Conservation (phyloP, 2,888 invertebrate genomes). For the Eudasyphora cyanicolor region DNA sequence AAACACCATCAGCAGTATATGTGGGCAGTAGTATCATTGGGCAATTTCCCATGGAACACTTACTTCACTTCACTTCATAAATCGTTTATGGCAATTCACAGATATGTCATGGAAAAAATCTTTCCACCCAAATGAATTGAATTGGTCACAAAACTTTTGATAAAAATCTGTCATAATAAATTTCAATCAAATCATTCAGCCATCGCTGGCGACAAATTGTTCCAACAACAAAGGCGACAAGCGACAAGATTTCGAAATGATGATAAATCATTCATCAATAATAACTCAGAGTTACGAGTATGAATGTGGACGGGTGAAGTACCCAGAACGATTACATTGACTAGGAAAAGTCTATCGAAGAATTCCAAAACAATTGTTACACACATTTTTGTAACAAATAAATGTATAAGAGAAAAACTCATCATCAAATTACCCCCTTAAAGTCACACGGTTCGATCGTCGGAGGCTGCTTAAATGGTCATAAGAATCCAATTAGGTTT, state of each 20-base stretch:
- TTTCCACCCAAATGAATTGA: background rate
- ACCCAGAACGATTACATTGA: too few species aligned
- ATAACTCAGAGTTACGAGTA: background rate
- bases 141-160: constrained; percentile 36
- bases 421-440: constrained; percentile 5
- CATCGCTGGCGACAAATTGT: constrained; percentile 60
- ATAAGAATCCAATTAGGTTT: constrained; percentile 48
- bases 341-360: too few species aligned
- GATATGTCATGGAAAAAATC: background rate
- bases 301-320: too few species aligned
- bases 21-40: background rate
- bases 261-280: constrained; percentile 17
- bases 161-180: constrained; percentile 64
- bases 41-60: background rate
- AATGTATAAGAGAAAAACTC: background rate
- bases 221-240: background rate
- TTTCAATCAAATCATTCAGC: constrained; percentile 56
- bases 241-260: background rate
- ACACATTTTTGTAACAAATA: constrained; percentile 3
- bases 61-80: too few species aligned
- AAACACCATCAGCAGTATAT: background rate
- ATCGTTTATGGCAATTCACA: background rate
- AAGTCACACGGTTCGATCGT: background rate
- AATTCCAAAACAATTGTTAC: constrained; percentile 28
- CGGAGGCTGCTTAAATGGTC: background rate